Base-by-base conservation (phyloP, 2,113 vertebrate genomes). In the Myotis davidii region DNA sequence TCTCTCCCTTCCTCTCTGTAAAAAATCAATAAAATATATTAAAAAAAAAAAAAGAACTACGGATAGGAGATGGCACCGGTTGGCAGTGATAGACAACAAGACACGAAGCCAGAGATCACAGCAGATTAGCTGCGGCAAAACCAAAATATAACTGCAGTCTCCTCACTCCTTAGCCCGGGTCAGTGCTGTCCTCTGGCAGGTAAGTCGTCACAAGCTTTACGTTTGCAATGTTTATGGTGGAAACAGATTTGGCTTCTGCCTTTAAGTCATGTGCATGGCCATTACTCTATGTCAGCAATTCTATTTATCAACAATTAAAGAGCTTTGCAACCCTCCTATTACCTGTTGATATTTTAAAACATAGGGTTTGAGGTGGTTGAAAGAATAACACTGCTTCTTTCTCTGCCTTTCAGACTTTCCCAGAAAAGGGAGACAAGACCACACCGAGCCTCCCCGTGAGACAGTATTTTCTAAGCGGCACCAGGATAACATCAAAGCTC, bases 401-500 rank as follows among this genome's bases (percentile, higher is more conserved):
- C 54, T 89, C 69, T 88, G 69, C 6, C 72, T 86, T 85, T 74
- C 56, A 90, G 27, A 65, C 17, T 89, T 96, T 76, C 79, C 18
- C 37, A n/a, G 56, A 73, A 76, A 87, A 67, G 25, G 17, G 9
- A 48, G 7, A 77, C 5, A 3, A 91, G 74, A 20, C 34, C 32
- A 45, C 12, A 16, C 20, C 23, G 82, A 61, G 4, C 34, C n/a
- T 91, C 45, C 27, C 52, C 13, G 5, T 21, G 67, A 72, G 52
- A 42, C 48, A n/a, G 23, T 74, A n/a, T 59, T 77, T 92, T 93
- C 42, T 70, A 37, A 70, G 12, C 3, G 34, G 18, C 12, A 64
- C 25, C 10, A 50, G 70, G 78, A 34, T 81, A 37, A 85, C 39
- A 67, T 52, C 34, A 90, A 86, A 95, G 65, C 2, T 42, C 39